A percentile compares a stretch with the other conserved stretches of the same genome.
Evolutionary conservation across 2,113 vertebrate species (phyloP).

Genomic region (Gopherus flavomarginatus): DNA sequence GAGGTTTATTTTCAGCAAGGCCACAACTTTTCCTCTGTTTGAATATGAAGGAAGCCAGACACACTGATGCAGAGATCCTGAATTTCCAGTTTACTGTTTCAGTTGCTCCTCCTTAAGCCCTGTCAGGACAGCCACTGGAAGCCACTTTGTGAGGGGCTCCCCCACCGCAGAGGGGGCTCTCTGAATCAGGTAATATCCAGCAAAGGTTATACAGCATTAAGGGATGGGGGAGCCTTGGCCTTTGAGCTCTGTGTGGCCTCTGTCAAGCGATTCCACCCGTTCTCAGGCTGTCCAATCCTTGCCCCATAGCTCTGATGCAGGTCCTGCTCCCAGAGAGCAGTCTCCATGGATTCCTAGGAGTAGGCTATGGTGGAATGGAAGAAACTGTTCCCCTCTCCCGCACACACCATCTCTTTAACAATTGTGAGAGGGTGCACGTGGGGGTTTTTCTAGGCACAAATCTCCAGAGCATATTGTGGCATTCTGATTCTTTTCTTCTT

Average conservation of each 20-base stretch:
- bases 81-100: background rate
- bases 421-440: background rate
- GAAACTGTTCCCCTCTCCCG: rapidly evolving
- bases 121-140: background rate
- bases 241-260: background rate
- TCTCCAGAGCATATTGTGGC: rapidly evolving
- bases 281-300: background rate
- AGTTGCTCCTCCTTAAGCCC: background rate
- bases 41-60: background rate
- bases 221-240: background rate
- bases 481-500: background rate
- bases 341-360: rapidly evolving
- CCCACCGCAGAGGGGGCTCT: background rate
- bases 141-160: background rate
- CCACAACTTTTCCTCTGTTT: rapidly evolving
- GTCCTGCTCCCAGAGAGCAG: background rate
- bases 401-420: background rate
- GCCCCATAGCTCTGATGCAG: background rate
- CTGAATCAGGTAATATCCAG: background rate
- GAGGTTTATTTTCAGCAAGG: background rate
- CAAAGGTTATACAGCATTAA: background rate
- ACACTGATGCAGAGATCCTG: background rate
- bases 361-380: background rate
- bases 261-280: background rate
- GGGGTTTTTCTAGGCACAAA: rapidly evolving